A percentile compares a stretch with the other conserved stretches of the same genome.
Evolutionary conservation across 2,888 invertebrate species (phyloP).

Genomic region (Acanthopleura granulata): DNA sequence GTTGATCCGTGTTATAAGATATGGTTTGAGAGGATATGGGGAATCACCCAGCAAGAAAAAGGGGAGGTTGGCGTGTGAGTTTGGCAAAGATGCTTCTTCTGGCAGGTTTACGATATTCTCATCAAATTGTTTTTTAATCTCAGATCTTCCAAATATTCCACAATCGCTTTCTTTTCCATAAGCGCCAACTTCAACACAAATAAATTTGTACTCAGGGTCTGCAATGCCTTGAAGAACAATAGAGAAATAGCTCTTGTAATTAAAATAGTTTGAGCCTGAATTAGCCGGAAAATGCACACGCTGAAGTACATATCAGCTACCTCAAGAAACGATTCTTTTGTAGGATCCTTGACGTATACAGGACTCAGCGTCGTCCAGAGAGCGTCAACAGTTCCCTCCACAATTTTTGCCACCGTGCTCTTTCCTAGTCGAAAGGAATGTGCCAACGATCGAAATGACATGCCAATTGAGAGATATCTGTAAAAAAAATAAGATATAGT

Average conservation of each 20-base stretch:
- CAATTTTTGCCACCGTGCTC: constrained; percentile 5
- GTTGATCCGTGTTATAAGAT: background rate
- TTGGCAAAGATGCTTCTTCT: background rate
- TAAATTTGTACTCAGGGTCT: background rate
- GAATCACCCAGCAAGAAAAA: background rate
- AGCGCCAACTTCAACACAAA: constrained; percentile 1
- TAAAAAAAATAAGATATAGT: background rate
- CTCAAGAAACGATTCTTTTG: background rate
- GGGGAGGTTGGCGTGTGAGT: background rate
- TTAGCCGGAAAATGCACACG: background rate
- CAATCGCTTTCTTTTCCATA: constrained; percentile 14
- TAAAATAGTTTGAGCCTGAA: background rate
- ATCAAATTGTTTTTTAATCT: background rate
- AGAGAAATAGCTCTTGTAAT: constrained; percentile 9
- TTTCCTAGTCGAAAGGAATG: background rate
- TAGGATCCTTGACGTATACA: background rate
- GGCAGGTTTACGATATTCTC: background rate
- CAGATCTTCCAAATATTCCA: background rate
- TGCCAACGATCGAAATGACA: too few species aligned
- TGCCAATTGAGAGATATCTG: background rate
- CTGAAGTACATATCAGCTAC: background rate
- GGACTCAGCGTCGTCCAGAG: background rate
- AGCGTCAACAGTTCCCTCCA: background rate
- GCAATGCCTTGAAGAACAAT: background rate
- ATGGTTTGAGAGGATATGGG: background rate